Evolutionary conservation across 2,888 invertebrate genomes (phyloP).

Genomic region (Pollenia griseotomentosa): DNA sequence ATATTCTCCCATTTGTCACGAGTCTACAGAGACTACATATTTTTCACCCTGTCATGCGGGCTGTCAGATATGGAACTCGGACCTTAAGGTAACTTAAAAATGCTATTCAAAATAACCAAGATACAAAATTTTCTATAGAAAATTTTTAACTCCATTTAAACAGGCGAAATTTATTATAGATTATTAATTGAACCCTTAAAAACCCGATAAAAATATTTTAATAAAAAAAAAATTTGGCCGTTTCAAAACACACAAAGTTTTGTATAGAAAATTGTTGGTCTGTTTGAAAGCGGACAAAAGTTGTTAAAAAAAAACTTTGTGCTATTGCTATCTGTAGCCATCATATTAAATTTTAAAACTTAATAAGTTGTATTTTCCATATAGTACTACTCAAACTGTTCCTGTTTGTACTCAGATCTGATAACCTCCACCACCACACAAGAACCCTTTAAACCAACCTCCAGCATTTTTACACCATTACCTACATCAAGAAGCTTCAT

Average conservation of each 20-base stretch:
- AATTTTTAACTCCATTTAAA: not conserved
- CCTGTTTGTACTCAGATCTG: conserved; percentile 70
- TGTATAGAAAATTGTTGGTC: not conserved
- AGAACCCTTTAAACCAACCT: conserved; percentile 11
- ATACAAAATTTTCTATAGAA: not conserved
- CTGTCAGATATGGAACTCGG: conserved; percentile 84
- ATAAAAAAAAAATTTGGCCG: not conserved
- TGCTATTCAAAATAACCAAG: not conserved
- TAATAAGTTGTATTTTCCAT: too few species aligned
- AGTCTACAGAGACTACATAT: conserved; percentile 86
- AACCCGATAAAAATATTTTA: not conserved
- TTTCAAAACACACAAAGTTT: not conserved
- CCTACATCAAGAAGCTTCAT: conserved; percentile 19
- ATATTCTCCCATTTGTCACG: conserved; percentile 88
- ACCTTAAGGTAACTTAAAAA: conserved; percentile 75
- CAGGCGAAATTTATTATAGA: not conserved
- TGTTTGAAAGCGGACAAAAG: not conserved
- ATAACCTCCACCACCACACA: conserved; percentile 19
- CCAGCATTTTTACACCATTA: conserved; percentile 11
- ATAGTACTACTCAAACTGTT: conserved; percentile 80
- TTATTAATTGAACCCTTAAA: not conserved
- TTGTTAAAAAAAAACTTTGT: not conserved
- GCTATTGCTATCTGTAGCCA: too few species aligned
- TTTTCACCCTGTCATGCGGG: conserved; percentile 91
- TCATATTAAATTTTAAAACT: too few species aligned